phyloP scores from a whole-genome alignment of 1,140 invertebrate species.

The Nephila pilipes region DNA sequence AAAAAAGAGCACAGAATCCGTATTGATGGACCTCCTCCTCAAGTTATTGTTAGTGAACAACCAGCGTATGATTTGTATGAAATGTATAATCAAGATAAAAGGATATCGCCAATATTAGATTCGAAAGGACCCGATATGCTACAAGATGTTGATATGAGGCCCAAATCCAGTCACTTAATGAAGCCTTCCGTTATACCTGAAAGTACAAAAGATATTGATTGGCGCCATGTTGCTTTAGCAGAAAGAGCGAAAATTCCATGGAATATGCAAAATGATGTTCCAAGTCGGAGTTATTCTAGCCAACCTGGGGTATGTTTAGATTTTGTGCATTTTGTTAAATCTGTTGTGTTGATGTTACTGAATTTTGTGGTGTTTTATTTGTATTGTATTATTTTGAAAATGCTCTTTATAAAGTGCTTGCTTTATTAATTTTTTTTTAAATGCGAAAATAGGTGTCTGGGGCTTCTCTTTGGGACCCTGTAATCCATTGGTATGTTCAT shows the following conservation, averaged over 20 bases:
- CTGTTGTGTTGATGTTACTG: neutral
- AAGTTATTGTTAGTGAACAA: constrained; percentile 83
- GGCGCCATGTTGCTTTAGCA: constrained; percentile 38
- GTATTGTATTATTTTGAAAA: neutral
- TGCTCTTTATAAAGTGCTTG: too few species aligned
- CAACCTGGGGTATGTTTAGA: neutral
- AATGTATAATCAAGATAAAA: constrained; percentile 14
- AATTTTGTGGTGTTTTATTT: neutral
- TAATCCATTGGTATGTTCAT: too few species aligned
- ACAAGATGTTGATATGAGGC: constrained; percentile 72
- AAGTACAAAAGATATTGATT: constrained; percentile 59
- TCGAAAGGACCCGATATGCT: neutral
- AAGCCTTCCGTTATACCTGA: constrained; percentile 27
- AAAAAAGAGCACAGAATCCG: constrained; percentile 91
- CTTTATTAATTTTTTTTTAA: too few species aligned
- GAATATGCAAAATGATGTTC: constrained; percentile 1
- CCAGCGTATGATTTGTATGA: constrained; percentile 76
- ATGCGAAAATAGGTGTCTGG: too few species aligned
- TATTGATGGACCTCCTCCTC: constrained; percentile 89
- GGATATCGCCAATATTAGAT: neutral
- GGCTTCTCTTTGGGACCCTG: too few species aligned
- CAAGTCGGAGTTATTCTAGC: neutral
- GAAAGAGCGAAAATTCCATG: constrained; percentile 11
- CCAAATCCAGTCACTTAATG: constrained; percentile 37
- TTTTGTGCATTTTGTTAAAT: neutral